Evolutionary conservation across 1,140 invertebrate genomes (phyloP), one percentile per base, ranked within the genome.

Genomic region (Lordiphosa mommai): DNA sequence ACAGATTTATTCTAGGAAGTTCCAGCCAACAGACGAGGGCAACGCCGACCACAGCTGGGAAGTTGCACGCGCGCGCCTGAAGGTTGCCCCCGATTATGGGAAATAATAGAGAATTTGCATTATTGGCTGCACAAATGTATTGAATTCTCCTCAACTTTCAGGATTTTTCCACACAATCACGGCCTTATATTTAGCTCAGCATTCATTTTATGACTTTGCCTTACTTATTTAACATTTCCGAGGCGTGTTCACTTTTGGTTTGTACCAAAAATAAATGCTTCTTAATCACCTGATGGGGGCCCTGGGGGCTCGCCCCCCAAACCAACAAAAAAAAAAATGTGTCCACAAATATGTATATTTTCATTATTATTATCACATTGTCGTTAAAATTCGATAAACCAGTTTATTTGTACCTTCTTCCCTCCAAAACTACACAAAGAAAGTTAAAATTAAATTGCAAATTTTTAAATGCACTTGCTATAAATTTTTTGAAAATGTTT

Each of bases 401-500:
- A 51, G 76, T 80, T 72, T 71, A 37, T 32, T 32, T 17, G 49
- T 37, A 55, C 69, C 36, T 32, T 52, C 36, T 32, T 52, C 14
- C 51, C 27, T 4, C 10, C 13, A 27, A 51, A 63, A 63, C 64
- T 61, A 52, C 66, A 73, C 77, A 82, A 82, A 82, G 76, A 82
- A 82, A 82, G 76, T 84, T 84, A 68, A 82, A 80, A 50, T 82
- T 82, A 67, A 73, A 80, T 49, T 20, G 16, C 33, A 41, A 49
- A 58, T 41, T 64, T 63, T 37, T 33, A 30, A 51, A 48, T 50
- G 33, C 46, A 64, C 34, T 40, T 49, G 65, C 43, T 50, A 55
- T 63, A 68, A 55, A 59, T 17, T 51, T 56, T 55, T 71, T 33
- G 47, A 27, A 23, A 43, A 38, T 37, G 61, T 50, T 61, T 32